Conservation (phyloP, 2,888 invertebrate species). For the Mythimna impura region DNA sequence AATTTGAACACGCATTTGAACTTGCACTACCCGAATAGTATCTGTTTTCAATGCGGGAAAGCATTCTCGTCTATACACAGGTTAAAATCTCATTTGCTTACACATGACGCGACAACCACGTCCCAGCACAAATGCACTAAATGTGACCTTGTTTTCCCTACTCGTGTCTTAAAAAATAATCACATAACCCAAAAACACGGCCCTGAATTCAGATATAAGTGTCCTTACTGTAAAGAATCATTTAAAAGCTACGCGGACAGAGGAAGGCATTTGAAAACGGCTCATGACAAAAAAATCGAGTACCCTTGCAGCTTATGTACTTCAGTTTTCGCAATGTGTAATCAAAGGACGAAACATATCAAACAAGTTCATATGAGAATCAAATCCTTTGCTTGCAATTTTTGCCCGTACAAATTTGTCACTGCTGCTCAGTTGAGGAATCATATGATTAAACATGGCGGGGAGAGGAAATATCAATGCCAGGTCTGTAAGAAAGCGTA, state of each 20-base stretch:
- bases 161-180: slow-evolving; percentile 71
- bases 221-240: slow-evolving; percentile 79
- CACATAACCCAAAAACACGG: slow-evolving; percentile 77
- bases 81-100: slow-evolving; percentile 78
- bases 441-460: slow-evolving; percentile 82
- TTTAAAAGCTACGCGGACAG: slow-evolving; percentile 81
- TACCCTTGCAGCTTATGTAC: slow-evolving; percentile 82
- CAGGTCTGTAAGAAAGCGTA: slow-evolving; percentile 83
- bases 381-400: slow-evolving; percentile 77
- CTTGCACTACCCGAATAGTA: slow-evolving; percentile 82
- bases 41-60: slow-evolving; percentile 85
- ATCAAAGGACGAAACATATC: slow-evolving; percentile 82
- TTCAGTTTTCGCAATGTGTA: slow-evolving; percentile 79
- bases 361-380: slow-evolving; percentile 80
- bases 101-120: slow-evolving; percentile 69
- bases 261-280: slow-evolving; percentile 75
- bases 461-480: slow-evolving; percentile 80
- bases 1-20: slow-evolving; percentile 84
- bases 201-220: slow-evolving; percentile 70
- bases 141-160: slow-evolving; percentile 77
- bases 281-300: slow-evolving; percentile 78
- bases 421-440: slow-evolving; percentile 76
- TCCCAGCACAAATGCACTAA: slow-evolving; percentile 75
- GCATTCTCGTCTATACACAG: slow-evolving; percentile 77
- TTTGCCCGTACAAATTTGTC: slow-evolving; percentile 78